Conservation (phyloP, 2,113 vertebrate genomes). For the Speoplatyrhinus poulsoni region DNA sequence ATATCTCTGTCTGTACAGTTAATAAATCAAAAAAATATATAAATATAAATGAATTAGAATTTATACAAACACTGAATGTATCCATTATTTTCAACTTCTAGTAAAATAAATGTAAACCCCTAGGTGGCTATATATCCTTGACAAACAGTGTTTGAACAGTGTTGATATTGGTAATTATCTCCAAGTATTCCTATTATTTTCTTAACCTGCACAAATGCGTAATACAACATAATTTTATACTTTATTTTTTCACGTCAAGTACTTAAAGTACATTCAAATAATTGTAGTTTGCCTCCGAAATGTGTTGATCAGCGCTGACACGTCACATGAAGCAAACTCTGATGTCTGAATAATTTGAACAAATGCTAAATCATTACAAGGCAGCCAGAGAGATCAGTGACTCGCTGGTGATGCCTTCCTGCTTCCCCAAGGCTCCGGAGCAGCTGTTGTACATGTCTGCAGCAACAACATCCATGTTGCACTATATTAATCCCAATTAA, state of each 20-base stretch:
- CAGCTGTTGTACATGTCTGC: slow-evolving; percentile 74
- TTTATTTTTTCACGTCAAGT: not conserved
- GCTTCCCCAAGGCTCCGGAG: slow-evolving; percentile 68
- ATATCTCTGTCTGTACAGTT: slow-evolving; percentile 18
- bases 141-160: not conserved
- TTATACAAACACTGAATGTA: no score
- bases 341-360: slow-evolving; percentile 72
- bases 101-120: not conserved
- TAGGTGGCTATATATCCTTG: not conserved
- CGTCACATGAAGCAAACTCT: slow-evolving; percentile 64
- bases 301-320: slow-evolving; percentile 41
- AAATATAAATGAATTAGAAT: no score
- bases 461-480: slow-evolving; percentile 60
- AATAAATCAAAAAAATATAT: slow-evolving; percentile 34
- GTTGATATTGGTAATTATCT: not conserved
- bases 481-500: slow-evolving; percentile 70
- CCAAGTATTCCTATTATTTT: not conserved
- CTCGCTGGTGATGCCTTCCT: slow-evolving; percentile 63
- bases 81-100: no score
- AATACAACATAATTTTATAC: no score
- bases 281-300: slow-evolving; percentile 21
- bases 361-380: slow-evolving; percentile 70
- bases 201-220: not conserved
- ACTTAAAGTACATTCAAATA: slow-evolving; percentile 27
- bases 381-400: slow-evolving; percentile 57